Evolutionary conservation across 1,140 invertebrate genomes (phyloP).

Genomic region (Scaptomyza graminum): DNA sequence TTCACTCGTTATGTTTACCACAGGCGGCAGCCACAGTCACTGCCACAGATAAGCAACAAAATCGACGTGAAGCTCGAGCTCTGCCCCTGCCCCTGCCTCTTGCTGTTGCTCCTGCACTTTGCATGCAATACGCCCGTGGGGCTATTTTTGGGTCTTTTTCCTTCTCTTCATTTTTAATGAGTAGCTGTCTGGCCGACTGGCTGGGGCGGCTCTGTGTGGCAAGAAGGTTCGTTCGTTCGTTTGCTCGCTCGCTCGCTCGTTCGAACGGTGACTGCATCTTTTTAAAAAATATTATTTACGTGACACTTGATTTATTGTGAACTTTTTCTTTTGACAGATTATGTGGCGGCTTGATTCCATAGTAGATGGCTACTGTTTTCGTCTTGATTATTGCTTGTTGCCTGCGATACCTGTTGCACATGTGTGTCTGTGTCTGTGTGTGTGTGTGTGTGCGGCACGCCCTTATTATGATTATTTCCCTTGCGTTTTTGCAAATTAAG

Average conservation of each 20-base stretch:
- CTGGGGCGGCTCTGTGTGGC: conserved; percentile 3
- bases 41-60: conserved; percentile 49
- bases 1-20: conserved; percentile 69
- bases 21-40: conserved; percentile 43
- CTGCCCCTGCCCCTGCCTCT: conserved; percentile 4
- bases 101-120: conserved; percentile 43
- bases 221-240: conserved; percentile 3
- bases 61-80: conserved; percentile 19
- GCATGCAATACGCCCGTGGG: conserved; percentile 41
- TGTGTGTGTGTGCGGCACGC: neutral
- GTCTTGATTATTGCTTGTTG: neutral
- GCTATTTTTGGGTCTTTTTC: conserved; percentile 48
- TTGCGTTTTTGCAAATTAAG: neutral
- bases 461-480: conserved; percentile 1
- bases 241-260: conserved; percentile 39
- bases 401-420: conserved; percentile 20
- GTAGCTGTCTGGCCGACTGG: conserved; percentile 48
- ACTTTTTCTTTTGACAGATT: conserved; percentile 82
- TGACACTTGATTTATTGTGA: conserved; percentile 83
- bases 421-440: neutral
- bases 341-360: conserved; percentile 70
- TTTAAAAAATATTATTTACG: conserved; percentile 83
- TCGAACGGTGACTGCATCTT: conserved; percentile 74
- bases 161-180: conserved; percentile 52
- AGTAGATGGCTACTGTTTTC: conserved; percentile 71